phyloP scores from a whole-genome alignment of 2,888 invertebrate species.

The Cynaeus angustus region DNA sequence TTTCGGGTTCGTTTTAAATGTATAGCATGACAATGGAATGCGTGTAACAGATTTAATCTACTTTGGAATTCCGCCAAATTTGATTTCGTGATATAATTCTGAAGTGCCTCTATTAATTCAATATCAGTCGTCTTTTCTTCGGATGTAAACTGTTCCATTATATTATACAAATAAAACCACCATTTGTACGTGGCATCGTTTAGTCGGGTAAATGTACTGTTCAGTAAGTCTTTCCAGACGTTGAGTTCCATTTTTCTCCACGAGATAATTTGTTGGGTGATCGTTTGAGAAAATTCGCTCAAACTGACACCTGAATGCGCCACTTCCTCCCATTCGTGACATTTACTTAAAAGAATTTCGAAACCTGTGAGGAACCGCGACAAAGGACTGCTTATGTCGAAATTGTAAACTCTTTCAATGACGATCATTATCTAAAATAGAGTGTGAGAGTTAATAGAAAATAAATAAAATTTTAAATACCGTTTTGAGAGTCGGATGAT shows the following conservation, averaged over 20 bases:
- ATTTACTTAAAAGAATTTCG: constrained; percentile 88
- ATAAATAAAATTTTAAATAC: constrained; percentile 23
- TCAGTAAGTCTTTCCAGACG: constrained; percentile 90
- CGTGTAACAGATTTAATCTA: constrained; percentile 84
- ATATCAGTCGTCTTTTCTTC: constrained; percentile 64
- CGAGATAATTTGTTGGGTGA: constrained; percentile 88
- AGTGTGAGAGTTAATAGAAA: neutral
- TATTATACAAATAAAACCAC: constrained; percentile 91
- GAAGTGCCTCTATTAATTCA: constrained; percentile 77
- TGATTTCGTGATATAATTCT: constrained; percentile 88
- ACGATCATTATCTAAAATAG: constrained; percentile 77
- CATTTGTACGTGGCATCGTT: constrained; percentile 84
- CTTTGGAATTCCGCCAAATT: constrained; percentile 88
- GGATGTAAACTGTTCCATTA: constrained; percentile 78
- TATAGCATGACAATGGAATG: constrained; percentile 87
- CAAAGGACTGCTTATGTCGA: constrained; percentile 87
- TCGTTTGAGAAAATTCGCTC: constrained; percentile 79
- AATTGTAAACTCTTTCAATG: constrained; percentile 78
- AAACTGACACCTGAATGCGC: constrained; percentile 92
- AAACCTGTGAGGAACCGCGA: constrained; percentile 92
- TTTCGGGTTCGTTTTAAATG: constrained; percentile 70
- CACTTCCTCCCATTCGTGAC: constrained; percentile 94
- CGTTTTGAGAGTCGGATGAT: constrained; percentile 86
- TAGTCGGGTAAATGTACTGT: constrained; percentile 77
- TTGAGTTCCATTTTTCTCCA: constrained; percentile 94